Conservation (phyloP, 2,888 invertebrate genomes). For the Aleiodes testaceus region DNA sequence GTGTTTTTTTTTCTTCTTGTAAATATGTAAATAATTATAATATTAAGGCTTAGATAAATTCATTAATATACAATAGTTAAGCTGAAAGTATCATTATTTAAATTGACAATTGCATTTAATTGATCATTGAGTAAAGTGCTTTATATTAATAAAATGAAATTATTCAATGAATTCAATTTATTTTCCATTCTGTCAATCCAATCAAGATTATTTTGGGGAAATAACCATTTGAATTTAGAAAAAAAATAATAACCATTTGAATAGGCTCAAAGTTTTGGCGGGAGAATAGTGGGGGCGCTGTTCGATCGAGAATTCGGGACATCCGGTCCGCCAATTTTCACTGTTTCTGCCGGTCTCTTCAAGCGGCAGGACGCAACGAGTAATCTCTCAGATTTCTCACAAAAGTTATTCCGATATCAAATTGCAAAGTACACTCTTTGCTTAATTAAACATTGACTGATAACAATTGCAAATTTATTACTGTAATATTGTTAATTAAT, state of each 20-base stretch:
- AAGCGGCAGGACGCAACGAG: not conserved
- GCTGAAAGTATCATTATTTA: slow-evolving; percentile 2
- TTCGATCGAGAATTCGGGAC: not conserved
- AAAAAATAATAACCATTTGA: not conserved
- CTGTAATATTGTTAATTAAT: not conserved
- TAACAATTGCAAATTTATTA: not conserved
- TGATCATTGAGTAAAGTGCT: slow-evolving; percentile 13
- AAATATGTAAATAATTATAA: slow-evolving; percentile 25
- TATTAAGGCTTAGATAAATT: not conserved
- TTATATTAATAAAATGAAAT: slow-evolving; percentile 27
- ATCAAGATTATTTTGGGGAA: not conserved
- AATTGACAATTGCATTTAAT: not conserved
- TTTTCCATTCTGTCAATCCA: not conserved
- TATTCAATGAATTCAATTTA: slow-evolving; percentile 1
- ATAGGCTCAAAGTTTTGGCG: not conserved
- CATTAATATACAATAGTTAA: slow-evolving; percentile 10
- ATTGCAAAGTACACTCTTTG: not conserved
- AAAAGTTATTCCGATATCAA: not conserved
- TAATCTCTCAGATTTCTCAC: not conserved
- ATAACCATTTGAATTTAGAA: not conserved
- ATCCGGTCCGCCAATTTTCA: slow-evolving; percentile 24
- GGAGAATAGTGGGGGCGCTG: slow-evolving; percentile 8
- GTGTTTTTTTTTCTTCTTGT: slow-evolving; percentile 6
- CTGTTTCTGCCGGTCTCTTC: slow-evolving; percentile 23
- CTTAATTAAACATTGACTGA: not conserved